Evolutionary conservation across 2,797 vertebrate genomes (phyloP).

Genomic region (Austrolebias charrua): DNA sequence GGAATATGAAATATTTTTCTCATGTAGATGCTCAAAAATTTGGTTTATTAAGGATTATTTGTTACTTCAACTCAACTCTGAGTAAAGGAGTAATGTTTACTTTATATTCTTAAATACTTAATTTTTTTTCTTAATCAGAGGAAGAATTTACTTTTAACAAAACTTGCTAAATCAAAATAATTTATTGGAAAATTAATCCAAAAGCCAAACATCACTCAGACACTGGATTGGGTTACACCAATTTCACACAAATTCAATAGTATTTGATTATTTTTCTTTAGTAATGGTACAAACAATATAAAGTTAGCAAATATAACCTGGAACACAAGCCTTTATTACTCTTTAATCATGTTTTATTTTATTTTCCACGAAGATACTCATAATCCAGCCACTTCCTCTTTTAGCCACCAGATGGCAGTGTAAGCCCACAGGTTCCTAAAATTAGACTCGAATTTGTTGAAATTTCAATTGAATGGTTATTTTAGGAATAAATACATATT

Average conservation of each 20-base stretch:
- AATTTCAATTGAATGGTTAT: no score
- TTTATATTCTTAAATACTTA: neutral
- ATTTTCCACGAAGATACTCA: neutral
- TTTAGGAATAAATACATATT: no score
- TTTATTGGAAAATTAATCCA: no score
- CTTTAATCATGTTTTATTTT: conserved; percentile 6
- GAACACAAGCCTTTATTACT: neutral
- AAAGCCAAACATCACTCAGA: neutral
- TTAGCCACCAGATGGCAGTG: conserved; percentile 78
- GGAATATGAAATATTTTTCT: conserved; percentile 24
- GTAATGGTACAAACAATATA: neutral
- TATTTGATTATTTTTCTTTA: neutral
- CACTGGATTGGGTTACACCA: neutral
- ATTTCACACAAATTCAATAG: neutral
- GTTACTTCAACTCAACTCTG: neutral
- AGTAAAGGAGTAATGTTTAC: neutral
- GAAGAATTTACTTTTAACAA: neutral
- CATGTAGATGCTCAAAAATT: conserved; percentile 18
- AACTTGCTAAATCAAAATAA: neutral
- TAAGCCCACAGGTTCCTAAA: conserved; percentile 47
- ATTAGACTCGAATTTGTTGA: conserved; percentile 10
- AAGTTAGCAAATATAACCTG: neutral
- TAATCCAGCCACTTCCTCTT: neutral
- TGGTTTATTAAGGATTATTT: neutral
- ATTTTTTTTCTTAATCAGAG: neutral